phyloP scores from a whole-genome alignment of 2,888 invertebrate species.

The Nomada ruficornis region DNA sequence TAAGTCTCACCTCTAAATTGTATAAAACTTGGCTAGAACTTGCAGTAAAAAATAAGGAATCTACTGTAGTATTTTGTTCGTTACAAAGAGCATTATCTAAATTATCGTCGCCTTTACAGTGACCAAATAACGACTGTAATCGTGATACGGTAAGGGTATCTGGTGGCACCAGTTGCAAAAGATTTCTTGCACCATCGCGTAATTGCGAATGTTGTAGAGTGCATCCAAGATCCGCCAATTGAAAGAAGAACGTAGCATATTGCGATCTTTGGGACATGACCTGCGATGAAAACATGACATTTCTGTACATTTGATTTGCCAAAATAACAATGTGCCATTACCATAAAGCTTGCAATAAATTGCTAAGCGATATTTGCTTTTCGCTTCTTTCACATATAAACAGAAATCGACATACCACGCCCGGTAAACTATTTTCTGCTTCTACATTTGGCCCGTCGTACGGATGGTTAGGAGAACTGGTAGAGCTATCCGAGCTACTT shows the following conservation, averaged over 20 bases:
- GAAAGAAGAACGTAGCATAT: constrained; percentile 92
- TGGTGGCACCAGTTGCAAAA: constrained; percentile 93
- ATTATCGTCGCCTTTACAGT: constrained; percentile 79
- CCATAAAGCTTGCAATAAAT: not conserved
- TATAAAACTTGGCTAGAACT: constrained; percentile 91
- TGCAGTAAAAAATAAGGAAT: constrained; percentile 89
- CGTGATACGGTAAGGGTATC: constrained; percentile 88
- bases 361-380: too few relatives aligned
- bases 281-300: constrained; percentile 81
- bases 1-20: constrained; percentile 87
- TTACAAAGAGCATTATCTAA: constrained; percentile 74
- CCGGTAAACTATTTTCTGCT: constrained; percentile 95
- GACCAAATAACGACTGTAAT: constrained; percentile 86
- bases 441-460: constrained; percentile 92
- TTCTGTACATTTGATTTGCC: not conserved
- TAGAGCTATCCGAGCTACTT: constrained; percentile 97
- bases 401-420: constrained; percentile 89
- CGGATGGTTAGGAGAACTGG: constrained; percentile 95
- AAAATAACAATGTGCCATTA: not conserved
- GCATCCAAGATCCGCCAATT: constrained; percentile 95
- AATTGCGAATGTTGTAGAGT: constrained; percentile 91
- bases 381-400: too few relatives aligned
- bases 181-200: constrained; percentile 92
- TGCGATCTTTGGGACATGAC: constrained; percentile 93
- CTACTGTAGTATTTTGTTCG: constrained; percentile 85